Evolutionary conservation across 2,797 vertebrate species (phyloP), one percentile per base, ranked within the genome.

Genomic region (Spinus olivaceus): DNA sequence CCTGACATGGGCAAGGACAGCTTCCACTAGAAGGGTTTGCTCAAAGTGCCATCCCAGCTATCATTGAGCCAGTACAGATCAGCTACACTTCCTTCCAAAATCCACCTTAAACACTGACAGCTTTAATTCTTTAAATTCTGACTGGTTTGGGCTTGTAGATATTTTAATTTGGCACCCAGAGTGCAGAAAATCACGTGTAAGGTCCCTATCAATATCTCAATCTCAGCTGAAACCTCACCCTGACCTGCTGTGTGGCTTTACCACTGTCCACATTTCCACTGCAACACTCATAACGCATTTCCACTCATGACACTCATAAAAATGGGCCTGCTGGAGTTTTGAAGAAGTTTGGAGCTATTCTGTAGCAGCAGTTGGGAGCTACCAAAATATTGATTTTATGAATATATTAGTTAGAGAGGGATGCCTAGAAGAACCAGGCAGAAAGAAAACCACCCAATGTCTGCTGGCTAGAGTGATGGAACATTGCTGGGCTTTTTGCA

Each of bases 51-150:
- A 9, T 21, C 39, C 59, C 47, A 2, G 3, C 19, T 21, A 6
- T 14, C n/a, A 24, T 0, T 19, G 33, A 41, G 6, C 6, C 6
- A 12, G 7, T 1, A 4, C 0, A 35, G 15, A 33, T 10, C 39
- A 53, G 9, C 32, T 28, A 8, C 2, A 9, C 20, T 80, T 66
- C 3, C 33, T 79, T 72, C 49, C 74, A 37, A 88, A 91, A 91
- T 28, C 60, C 16, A 33, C 41, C 65, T 80, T 18, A 74, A 30
- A 35, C 18, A 51, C 22, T 25, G 25, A 11, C 30, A 69, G n/a
- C 23, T 81, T 51, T 42, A 13, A 22, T 25, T 6, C 7, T 10
- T n/a, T 32, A 18, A 71, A 30, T 87, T 81, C 44, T 78, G 56
- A 5, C 7, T 37, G 23, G 47, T 61, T 44, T 53, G 32, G 18